phyloP scores from a whole-genome alignment of 1,140 invertebrate species.

The Asbolus verrucosus region DNA sequence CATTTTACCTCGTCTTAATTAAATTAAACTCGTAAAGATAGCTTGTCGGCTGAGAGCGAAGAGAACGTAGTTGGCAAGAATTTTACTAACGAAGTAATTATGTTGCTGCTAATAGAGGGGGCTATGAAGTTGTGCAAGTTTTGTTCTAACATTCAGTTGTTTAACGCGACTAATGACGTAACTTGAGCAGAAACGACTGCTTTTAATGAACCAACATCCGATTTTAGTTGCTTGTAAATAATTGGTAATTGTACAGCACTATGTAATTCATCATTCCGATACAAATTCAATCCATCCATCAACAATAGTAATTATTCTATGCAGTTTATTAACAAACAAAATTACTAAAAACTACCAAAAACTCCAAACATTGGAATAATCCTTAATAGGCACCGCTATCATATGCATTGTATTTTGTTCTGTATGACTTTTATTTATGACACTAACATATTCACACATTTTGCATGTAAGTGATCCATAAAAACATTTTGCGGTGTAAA shows the following conservation, averaged over 20 bases:
- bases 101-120: conserved; percentile 60
- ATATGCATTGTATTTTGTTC: too few species aligned
- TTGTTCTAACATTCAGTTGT: conserved; percentile 61
- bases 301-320: too few species aligned
- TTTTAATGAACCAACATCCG: conserved; percentile 60
- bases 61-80: conserved; percentile 59
- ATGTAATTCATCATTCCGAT: conserved; percentile 10
- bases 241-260: conserved; percentile 53
- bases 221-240: conserved; percentile 52
- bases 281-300: not conserved
- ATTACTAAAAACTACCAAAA: too few species aligned
- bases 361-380: too few species aligned
- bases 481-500: too few species aligned
- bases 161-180: conserved; percentile 62
- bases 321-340: too few species aligned
- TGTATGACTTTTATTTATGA: too few species aligned
- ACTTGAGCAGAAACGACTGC: conserved; percentile 59
- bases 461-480: too few species aligned
- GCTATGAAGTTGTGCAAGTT: conserved; percentile 57
- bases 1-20: conserved; percentile 60
- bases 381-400: too few species aligned
- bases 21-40: conserved; percentile 60
- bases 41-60: conserved; percentile 39
- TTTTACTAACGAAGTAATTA: conserved; percentile 64
- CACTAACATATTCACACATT: too few species aligned